Evolutionary conservation across 2,888 invertebrate species (phyloP).

Genomic region (Ferrisia virgata): DNA sequence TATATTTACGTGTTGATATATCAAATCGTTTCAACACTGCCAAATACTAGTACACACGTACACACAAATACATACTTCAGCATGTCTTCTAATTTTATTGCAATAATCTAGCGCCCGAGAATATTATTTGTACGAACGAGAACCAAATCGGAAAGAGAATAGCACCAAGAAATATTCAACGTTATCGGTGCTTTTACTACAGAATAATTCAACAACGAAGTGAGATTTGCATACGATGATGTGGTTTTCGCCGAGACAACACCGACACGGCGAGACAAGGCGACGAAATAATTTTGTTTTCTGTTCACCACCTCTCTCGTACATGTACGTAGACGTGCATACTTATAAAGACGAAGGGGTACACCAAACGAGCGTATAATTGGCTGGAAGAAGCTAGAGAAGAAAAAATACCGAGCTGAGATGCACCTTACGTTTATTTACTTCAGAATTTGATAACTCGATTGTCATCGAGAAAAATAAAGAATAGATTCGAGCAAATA

Average conservation of each 20-base stretch:
- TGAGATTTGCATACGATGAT: background rate
- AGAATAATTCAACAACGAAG: background rate
- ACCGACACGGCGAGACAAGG: background rate
- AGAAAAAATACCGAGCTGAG: background rate
- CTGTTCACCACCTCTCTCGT: background rate
- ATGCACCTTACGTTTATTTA: background rate
- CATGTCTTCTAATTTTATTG: slow-evolving; percentile 2
- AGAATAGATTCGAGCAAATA: no score
- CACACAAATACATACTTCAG: no score
- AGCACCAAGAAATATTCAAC: background rate
- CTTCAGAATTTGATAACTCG: background rate
- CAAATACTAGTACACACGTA: no score
- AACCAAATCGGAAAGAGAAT: no score
- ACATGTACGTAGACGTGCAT: background rate
- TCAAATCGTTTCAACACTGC: background rate
- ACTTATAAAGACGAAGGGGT: no score
- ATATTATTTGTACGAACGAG: background rate
- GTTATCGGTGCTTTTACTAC: no score
- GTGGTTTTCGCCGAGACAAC: no score
- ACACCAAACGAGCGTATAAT: background rate
- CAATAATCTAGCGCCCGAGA: background rate
- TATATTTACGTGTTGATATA: slow-evolving; percentile 14
- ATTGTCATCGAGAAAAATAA: background rate
- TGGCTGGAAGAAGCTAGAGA: background rate
- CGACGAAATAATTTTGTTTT: background rate